phyloP scores from a whole-genome alignment of 2,888 invertebrate genomes.

The Amphimallon solstitiale region DNA sequence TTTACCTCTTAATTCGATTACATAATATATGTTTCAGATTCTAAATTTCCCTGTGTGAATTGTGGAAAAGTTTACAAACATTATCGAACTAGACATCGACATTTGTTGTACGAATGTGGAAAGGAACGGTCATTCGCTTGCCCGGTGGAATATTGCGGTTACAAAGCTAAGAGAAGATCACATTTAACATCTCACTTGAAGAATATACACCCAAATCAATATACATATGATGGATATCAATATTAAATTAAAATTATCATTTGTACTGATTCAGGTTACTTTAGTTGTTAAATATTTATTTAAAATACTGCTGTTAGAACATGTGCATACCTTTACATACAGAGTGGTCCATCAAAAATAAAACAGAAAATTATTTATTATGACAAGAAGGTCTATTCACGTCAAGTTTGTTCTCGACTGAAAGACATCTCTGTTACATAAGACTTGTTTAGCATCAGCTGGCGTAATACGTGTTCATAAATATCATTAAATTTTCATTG shows the following conservation, averaged over 20 bases:
- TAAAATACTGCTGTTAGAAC: too few species aligned
- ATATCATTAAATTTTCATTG: too few species aligned
- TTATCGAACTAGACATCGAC: constrained; percentile 69
- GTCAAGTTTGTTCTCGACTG: too few species aligned
- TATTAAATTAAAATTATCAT: not conserved
- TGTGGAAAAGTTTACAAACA: constrained; percentile 62
- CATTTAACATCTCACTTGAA: constrained; percentile 39
- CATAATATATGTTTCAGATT: constrained; percentile 7
- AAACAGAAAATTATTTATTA: too few species aligned
- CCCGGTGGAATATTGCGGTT: constrained; percentile 31
- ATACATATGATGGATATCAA: not conserved
- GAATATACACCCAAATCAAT: constrained; percentile 17
- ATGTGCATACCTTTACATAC: too few species aligned
- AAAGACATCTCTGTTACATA: too few species aligned
- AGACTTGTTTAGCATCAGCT: too few species aligned
- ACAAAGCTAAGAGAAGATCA: constrained; percentile 41
- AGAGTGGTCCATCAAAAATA: too few species aligned
- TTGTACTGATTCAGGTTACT: not conserved
- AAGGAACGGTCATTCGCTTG: constrained; percentile 42
- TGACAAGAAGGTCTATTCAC: too few species aligned
- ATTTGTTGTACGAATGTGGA: constrained; percentile 75
- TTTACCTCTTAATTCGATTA: constrained; percentile 3
- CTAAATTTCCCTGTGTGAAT: constrained; percentile 4
- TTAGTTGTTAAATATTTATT: too few species aligned
- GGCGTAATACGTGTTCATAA: too few species aligned